A percentile compares a stretch with the other conserved stretches of the same genome.
Conservation (phyloP, 2,888 invertebrate species). For the Cephus pulcher region DNA sequence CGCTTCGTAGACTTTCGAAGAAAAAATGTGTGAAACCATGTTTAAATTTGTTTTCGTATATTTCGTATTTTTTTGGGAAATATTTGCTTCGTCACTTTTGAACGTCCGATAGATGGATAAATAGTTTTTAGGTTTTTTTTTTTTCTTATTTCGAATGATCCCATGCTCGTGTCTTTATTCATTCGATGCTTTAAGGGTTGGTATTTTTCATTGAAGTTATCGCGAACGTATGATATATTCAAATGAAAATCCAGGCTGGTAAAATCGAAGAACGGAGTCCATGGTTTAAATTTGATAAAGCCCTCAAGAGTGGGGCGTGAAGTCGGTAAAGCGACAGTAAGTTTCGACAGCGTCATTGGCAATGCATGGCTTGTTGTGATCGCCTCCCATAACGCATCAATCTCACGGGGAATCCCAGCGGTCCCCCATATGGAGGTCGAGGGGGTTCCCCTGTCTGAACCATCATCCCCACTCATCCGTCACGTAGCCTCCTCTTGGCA, state of each 20-base stretch:
- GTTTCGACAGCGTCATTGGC: slow-evolving; percentile 42
- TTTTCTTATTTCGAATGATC: background rate
- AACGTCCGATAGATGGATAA: too few species aligned
- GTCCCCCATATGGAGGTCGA: slow-evolving; percentile 29
- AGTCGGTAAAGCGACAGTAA: slow-evolving; percentile 26
- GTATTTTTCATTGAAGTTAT: too few species aligned
- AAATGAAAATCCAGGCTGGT: too few species aligned
- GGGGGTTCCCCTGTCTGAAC: slow-evolving; percentile 40
- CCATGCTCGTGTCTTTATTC: rapidly evolving
- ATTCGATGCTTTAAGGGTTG: too few species aligned
- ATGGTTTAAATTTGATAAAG: slow-evolving; percentile 41
- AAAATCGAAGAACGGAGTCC: background rate
- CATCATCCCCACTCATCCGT: slow-evolving; percentile 50
- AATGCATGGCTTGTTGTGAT: slow-evolving; percentile 54
- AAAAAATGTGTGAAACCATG: too few species aligned
- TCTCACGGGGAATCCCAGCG: slow-evolving; percentile 48
- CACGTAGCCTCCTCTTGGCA: slow-evolving; percentile 23
- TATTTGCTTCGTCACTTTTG: too few species aligned
- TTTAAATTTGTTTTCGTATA: too few species aligned
- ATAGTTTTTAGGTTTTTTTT: background rate
- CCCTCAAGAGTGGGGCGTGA: slow-evolving; percentile 10
- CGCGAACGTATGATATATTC: too few species aligned
- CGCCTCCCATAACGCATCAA: slow-evolving; percentile 57
- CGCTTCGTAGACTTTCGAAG: too few species aligned
- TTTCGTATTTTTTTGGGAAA: too few species aligned